A percentile compares a stretch with the other conserved stretches of the same genome.
phyloP scores from a whole-genome alignment of 2,113 vertebrate species.

The Corythornis cristatus region DNA sequence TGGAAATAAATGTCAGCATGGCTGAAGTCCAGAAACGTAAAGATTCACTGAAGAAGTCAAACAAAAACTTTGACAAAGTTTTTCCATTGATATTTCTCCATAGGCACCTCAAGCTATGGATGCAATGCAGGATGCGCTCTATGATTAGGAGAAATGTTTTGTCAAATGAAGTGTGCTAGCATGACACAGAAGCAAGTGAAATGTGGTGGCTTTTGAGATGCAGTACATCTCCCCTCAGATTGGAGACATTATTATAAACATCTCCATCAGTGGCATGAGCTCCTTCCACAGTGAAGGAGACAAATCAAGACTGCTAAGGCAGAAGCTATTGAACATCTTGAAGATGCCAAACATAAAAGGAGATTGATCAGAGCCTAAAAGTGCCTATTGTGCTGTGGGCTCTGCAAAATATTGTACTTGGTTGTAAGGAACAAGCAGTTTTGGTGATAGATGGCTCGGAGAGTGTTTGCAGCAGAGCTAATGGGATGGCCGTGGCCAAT shows the following conservation, averaged over 20 bases:
- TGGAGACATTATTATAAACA: background rate
- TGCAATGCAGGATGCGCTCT: background rate
- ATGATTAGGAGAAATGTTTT: background rate
- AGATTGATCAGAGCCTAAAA: background rate
- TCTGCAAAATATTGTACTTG: background rate
- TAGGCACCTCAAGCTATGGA: background rate
- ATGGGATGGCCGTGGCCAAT: fast-evolving
- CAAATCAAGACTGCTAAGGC: background rate
- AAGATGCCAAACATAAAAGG: background rate
- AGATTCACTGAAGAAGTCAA: background rate
- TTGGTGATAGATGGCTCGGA: background rate
- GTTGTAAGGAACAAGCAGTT: background rate
- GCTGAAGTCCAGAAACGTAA: conserved; percentile 1
- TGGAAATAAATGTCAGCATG: conserved; percentile 35
- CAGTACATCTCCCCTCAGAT: background rate
- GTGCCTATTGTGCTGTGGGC: background rate
- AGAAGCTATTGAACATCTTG: background rate
- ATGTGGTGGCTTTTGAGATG: background rate
- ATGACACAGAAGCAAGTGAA: background rate
- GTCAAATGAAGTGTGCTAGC: background rate
- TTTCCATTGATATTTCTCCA: background rate
- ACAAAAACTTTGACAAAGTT: background rate
- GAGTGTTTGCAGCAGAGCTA: background rate
- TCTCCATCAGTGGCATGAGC: background rate
- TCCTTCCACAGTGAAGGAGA: background rate